These are phyloP conservation scores for Gyps fulvus DNA, from an alignment of 2,113 vertebrate species.

Conservation along the genomic window DNA sequence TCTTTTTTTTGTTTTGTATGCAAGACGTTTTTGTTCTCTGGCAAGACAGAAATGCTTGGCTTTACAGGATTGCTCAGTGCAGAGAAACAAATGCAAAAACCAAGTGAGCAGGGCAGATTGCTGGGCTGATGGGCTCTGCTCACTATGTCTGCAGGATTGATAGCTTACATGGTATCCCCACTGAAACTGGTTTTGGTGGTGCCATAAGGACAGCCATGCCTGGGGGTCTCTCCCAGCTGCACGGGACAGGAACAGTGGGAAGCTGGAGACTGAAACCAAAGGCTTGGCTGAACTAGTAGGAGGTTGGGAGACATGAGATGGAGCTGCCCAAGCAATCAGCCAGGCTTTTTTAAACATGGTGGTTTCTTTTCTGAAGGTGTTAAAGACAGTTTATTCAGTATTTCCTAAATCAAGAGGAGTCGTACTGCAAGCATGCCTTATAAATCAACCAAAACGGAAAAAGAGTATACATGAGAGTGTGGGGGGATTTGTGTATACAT, in stretches of 20 bases:
- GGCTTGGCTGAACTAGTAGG: background rate
- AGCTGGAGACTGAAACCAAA: background rate
- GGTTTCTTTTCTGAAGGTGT: background rate
- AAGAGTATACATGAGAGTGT: background rate
- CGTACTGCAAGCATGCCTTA: background rate
- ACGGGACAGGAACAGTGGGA: background rate
- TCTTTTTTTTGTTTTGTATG: background rate
- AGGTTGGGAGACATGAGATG: background rate
- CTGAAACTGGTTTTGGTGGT: background rate
- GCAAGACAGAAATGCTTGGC: background rate
- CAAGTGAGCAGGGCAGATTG: background rate
- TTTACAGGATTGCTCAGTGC: background rate
- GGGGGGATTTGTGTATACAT: background rate
- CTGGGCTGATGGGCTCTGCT: background rate
- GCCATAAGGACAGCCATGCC: background rate
- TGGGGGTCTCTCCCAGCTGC: background rate
- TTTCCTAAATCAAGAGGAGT: background rate
- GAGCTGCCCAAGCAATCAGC: background rate
- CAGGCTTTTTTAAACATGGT: background rate
- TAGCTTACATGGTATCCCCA: background rate
- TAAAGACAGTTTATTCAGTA: background rate
- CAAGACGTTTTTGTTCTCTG: background rate
- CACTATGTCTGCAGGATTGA: background rate
- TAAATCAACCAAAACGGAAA: background rate
- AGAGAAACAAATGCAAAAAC: background rate